These are phyloP conservation scores for Lacerta agilis DNA, from an alignment of 2,797 vertebrate genomes.

Conservation along the genomic window DNA sequence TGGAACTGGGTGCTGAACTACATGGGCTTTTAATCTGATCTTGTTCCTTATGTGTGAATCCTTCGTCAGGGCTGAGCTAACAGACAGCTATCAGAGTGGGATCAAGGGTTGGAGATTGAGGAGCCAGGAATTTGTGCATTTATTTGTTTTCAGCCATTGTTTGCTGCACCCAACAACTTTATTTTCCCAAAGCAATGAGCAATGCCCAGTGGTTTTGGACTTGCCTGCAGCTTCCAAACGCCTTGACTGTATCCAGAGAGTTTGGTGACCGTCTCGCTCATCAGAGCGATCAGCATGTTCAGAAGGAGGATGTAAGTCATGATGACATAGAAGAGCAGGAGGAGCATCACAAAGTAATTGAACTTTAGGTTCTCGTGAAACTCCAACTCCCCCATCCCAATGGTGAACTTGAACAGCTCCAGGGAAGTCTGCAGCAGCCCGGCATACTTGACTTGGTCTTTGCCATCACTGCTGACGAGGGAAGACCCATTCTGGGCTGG, in stretches of 20 bases:
- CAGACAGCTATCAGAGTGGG: too few species aligned
- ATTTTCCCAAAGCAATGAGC: too few species aligned
- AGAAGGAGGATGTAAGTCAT: slow-evolving; percentile 94
- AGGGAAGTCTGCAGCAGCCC: slow-evolving; percentile 84
- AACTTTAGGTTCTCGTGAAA: slow-evolving; percentile 86
- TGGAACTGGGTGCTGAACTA: background rate
- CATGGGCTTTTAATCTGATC: too few species aligned
- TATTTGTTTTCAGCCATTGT: too few species aligned
- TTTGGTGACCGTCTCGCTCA: slow-evolving; percentile 89
- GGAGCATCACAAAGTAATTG: slow-evolving; percentile 85
- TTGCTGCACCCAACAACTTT: too few species aligned
- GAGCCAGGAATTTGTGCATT: too few species aligned
- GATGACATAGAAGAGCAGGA: slow-evolving; percentile 90
- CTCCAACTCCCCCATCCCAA: slow-evolving; percentile 96
- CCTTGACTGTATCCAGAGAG: slow-evolving; percentile 84
- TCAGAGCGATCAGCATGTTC: slow-evolving; percentile 97
- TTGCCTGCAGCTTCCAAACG: slow-evolving; percentile 95
- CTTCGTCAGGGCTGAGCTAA: too few species aligned
- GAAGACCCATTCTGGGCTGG: slow-evolving; percentile 44
- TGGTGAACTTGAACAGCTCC: slow-evolving; percentile 97
- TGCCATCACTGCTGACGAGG: background rate
- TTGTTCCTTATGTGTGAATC: too few species aligned
- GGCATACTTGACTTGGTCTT: slow-evolving; percentile 65
- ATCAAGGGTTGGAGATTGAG: too few species aligned
- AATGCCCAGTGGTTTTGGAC: background rate